Evolutionary conservation across 2,797 vertebrate genomes (phyloP), one percentile per base, ranked within the genome.

Genomic region (Siniperca scherzeri): DNA sequence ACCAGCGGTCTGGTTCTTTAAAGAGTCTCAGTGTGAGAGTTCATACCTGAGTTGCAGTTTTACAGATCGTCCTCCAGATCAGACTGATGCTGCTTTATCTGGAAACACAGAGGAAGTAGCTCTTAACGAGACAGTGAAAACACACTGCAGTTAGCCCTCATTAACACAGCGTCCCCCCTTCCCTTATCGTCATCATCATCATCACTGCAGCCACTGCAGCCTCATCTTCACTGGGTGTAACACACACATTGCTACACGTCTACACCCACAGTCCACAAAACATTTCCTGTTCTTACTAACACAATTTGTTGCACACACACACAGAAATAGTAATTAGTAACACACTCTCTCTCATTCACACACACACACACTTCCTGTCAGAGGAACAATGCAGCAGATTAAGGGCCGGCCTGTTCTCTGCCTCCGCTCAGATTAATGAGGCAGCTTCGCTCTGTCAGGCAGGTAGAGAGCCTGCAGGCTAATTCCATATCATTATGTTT

Each of bases 401-500:
- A 83, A 64, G 78, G 62, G 82, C 75, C 67, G n/a, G 57, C 38
- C 66, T 85, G 77, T 84, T 87, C 85, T 30, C 81, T 77, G 76
- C 77, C 83, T 77, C 40, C 10, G 68, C 79, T 86, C 80, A 77
- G 74, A 79, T 81, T 87, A 81, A 85, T 82, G 86, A 91, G 79
- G 70, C 73, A 55, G 87, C 81, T 50, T 65, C 6, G 78, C 86
- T 88, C 82, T 78, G 87, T 77, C 84, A 81, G 81, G 70, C 89
- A 93, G 90, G 89, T 92, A 87, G 82, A 83, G 77, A 65, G 75
- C 84, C 89, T 56, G 62, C 71, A 68, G 90, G 83, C 78, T 92
- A 80, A 89, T 90, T 89, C 83, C 78, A 81, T 85, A 80, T 89
- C 88, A 91, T 90, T 89, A 90, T 56, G 81, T 89, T 86, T 74